Conservation (phyloP, 1,140 invertebrate species). For the Lordiphosa mommai region DNA sequence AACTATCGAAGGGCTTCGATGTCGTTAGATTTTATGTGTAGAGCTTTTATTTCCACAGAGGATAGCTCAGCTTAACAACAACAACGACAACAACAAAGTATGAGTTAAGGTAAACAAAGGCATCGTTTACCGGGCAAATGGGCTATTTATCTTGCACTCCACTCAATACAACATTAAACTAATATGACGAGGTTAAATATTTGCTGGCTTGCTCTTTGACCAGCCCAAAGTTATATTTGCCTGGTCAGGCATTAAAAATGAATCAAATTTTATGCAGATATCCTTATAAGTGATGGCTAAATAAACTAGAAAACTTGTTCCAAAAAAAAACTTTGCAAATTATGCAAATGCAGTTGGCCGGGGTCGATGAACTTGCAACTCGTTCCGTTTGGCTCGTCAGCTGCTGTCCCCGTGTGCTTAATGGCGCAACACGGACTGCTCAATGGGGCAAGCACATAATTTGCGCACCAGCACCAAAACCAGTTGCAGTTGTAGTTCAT, state of each 20-base stretch:
- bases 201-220: slow-evolving; percentile 19
- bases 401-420: slow-evolving; percentile 28
- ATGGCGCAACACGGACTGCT: slow-evolving; percentile 58
- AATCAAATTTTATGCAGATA: slow-evolving; percentile 31
- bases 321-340: slow-evolving; percentile 64
- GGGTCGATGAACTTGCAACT: slow-evolving; percentile 16
- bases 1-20: slow-evolving; percentile 56
- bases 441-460: slow-evolving; percentile 66
- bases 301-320: slow-evolving; percentile 69
- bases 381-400: not conserved
- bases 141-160: slow-evolving; percentile 69
- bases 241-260: slow-evolving; percentile 27
- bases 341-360: slow-evolving; percentile 68
- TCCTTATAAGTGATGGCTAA: slow-evolving; percentile 65
- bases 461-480: slow-evolving; percentile 18
- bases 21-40: slow-evolving; percentile 64
- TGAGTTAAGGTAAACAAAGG: slow-evolving; percentile 46
- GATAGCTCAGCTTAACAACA: not conserved
- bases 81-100: not conserved
- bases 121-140: slow-evolving; percentile 35
- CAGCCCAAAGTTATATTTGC: not conserved
- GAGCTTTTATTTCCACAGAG: not conserved
- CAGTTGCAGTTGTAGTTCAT: slow-evolving; percentile 38
- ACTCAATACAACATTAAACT: slow-evolving; percentile 31
- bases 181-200: slow-evolving; percentile 44